Conservation (phyloP, 2,888 invertebrate species). For the Bombyx huttoni region DNA sequence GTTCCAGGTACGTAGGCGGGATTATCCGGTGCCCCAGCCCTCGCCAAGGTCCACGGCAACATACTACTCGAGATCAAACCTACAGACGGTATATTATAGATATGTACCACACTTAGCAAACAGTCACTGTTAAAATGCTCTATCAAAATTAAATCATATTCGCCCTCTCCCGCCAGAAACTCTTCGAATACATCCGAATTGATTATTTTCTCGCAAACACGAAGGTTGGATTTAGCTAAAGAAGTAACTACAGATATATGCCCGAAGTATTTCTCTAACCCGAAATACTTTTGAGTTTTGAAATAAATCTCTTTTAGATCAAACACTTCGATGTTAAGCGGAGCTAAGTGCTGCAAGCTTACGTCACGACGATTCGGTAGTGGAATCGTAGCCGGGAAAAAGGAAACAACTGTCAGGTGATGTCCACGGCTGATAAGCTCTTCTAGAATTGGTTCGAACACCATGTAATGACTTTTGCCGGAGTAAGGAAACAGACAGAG, state of each 20-base stretch:
- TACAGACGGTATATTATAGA: slow-evolving; percentile 45
- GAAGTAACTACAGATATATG: slow-evolving; percentile 16
- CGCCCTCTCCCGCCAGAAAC: slow-evolving; percentile 26
- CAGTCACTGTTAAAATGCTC: slow-evolving; percentile 66
- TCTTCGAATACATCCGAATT: slow-evolving; percentile 26
- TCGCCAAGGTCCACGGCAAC: slow-evolving; percentile 41
- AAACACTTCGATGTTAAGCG: slow-evolving; percentile 26
- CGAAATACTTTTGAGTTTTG: slow-evolving; percentile 9
- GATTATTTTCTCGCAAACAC: slow-evolving; percentile 28
- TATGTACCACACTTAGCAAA: slow-evolving; percentile 49
- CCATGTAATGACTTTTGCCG: slow-evolving; percentile 64
- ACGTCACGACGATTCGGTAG: slow-evolving; percentile 31
- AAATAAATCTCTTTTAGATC: slow-evolving; percentile 21
- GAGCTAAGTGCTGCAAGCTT: slow-evolving; percentile 18
- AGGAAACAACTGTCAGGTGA: slow-evolving; percentile 56
- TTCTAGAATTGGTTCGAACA: slow-evolving; percentile 52
- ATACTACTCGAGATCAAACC: slow-evolving; percentile 42
- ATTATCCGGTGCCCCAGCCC: slow-evolving; percentile 47
- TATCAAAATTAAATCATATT: slow-evolving; percentile 58
- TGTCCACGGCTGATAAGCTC: slow-evolving; percentile 52
- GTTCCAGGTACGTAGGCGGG: slow-evolving; percentile 44
- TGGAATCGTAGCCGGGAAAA: slow-evolving; percentile 33
- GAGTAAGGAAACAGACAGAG: slow-evolving; percentile 51
- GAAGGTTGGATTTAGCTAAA: slow-evolving; percentile 20
- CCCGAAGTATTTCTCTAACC: slow-evolving; percentile 13